These are phyloP conservation scores for Teleogryllus oceanicus DNA, from an alignment of 2,888 invertebrate species.

Conservation along the genomic window DNA sequence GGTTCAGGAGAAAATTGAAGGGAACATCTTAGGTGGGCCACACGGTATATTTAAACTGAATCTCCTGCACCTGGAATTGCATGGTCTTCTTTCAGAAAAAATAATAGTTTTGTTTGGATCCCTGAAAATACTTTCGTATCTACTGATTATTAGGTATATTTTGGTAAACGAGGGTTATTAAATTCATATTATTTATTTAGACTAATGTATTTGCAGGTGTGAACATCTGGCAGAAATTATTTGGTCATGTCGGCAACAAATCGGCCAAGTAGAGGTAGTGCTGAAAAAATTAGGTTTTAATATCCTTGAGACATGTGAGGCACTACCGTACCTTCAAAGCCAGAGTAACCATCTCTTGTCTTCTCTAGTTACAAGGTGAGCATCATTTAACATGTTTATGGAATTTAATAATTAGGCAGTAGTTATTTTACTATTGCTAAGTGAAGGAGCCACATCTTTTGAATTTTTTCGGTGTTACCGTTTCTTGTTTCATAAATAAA, in stretches of 20 bases:
- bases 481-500: not conserved
- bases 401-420: not conserved
- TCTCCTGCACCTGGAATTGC: too few relatives aligned
- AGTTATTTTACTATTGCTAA: too few relatives aligned
- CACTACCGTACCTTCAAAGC: constrained; percentile 58
- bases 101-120: not conserved
- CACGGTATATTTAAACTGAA: too few relatives aligned
- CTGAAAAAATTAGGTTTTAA: constrained; percentile 60
- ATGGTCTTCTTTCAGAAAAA: too few relatives aligned
- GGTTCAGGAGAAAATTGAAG: too few relatives aligned
- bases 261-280: constrained; percentile 66
- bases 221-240: constrained; percentile 81
- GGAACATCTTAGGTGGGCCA: too few relatives aligned
- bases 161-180: too few relatives aligned
- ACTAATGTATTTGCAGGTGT: constrained; percentile 54
- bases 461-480: not conserved
- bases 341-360: constrained; percentile 71
- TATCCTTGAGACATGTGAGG: constrained; percentile 57
- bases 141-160: too few relatives aligned
- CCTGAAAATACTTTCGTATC: too few relatives aligned
- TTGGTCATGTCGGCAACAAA: constrained; percentile 81
- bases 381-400: not conserved
- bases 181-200: too few relatives aligned
- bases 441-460: not conserved
- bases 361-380: constrained; percentile 71